Conservation (phyloP, 2,888 invertebrate genomes). For the Allolobophora icterica region DNA sequence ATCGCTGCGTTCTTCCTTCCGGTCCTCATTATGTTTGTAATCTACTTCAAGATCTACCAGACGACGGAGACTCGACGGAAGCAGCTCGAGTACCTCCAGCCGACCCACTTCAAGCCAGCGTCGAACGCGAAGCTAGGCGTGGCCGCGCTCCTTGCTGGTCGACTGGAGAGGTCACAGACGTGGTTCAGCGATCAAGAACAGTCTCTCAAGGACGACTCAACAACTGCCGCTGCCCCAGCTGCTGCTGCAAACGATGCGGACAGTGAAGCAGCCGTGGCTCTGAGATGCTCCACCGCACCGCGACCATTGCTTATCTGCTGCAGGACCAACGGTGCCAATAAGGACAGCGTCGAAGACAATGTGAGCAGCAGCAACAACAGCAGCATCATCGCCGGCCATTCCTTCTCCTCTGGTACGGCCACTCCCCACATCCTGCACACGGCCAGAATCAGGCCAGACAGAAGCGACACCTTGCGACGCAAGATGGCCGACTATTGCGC, state of each 20-base stretch:
- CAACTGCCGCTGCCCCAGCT: neutral
- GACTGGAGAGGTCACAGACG: neutral
- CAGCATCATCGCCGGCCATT: neutral
- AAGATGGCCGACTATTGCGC: conserved; percentile 1
- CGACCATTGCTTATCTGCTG: neutral
- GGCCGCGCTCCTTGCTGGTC: neutral
- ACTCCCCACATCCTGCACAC: conserved; percentile 25
- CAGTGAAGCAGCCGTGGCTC: neutral
- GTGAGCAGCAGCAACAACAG: conserved; percentile 13
- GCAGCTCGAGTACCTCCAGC: conserved; percentile 72
- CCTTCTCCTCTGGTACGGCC: conserved; percentile 20
- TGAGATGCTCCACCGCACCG: neutral
- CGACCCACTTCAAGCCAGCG: conserved; percentile 25
- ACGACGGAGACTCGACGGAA: conserved; percentile 96
- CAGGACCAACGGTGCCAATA: conserved; percentile 1
- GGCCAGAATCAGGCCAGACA: neutral
- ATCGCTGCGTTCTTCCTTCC: conserved; percentile 97
- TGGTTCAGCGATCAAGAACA: neutral
- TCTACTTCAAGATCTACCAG: conserved; percentile 93
- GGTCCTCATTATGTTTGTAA: conserved; percentile 91
- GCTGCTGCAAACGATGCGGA: neutral
- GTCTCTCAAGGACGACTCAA: neutral
- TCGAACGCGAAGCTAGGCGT: neutral
- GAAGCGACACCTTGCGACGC: neutral
- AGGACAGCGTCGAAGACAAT: conserved; percentile 19